Conservation (phyloP, 1,140 invertebrate species). For the Conus ventricosus region DNA sequence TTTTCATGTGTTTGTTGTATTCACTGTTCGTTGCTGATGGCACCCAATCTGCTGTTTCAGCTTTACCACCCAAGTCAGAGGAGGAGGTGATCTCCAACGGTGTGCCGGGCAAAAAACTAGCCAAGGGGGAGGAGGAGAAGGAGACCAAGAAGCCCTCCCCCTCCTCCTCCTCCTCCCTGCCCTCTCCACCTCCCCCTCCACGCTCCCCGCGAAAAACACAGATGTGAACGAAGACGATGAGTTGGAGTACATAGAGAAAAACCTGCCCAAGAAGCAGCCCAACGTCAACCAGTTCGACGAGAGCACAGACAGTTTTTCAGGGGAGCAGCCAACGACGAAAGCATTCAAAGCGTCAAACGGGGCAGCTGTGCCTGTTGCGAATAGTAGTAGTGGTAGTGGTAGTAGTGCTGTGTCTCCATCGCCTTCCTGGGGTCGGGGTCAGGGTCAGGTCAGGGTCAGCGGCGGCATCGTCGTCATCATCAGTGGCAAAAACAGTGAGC, state of each 20-base stretch:
- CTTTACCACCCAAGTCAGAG: constrained; percentile 70
- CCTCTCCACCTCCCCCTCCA: background rate
- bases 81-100: constrained; percentile 75
- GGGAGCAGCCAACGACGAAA: constrained; percentile 66
- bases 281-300: constrained; percentile 72
- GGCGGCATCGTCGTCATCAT: background rate
- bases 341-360: constrained; percentile 61
- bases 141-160: constrained; percentile 47
- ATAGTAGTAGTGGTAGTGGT: background rate
- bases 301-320: constrained; percentile 66
- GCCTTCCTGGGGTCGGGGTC: constrained; percentile 36
- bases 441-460: background rate
- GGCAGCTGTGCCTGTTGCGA: constrained; percentile 37
- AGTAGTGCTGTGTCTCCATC: constrained; percentile 24
- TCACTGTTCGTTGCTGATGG: too few relatives aligned
- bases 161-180: background rate
- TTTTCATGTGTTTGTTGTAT: background rate
- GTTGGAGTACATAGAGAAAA: constrained; percentile 70
- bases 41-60: constrained; percentile 42
- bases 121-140: constrained; percentile 56
- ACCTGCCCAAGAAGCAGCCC: constrained; percentile 60
- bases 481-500: constrained; percentile 40
- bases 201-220: constrained; percentile 48
- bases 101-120: constrained; percentile 58
- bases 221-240: constrained; percentile 69